phyloP scores from a whole-genome alignment of 1,140 invertebrate species.

The Habropoda laboriosa region DNA sequence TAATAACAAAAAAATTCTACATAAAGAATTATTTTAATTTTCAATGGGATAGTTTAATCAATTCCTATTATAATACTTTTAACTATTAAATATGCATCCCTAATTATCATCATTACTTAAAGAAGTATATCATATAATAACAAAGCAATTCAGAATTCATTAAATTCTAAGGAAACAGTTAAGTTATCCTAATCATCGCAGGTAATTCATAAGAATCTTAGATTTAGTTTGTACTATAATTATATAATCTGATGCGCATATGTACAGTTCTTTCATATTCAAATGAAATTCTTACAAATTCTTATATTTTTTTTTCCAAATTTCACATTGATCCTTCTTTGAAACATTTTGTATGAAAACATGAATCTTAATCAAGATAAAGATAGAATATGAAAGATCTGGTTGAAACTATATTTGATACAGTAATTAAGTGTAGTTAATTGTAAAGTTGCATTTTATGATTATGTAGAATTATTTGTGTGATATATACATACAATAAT shows the following conservation, averaged over 20 bases:
- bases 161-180: constrained; percentile 15
- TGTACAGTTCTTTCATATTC: constrained; percentile 78
- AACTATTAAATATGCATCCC: not conserved
- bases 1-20: not conserved
- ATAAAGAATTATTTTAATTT: constrained; percentile 11
- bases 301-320: constrained; percentile 24
- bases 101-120: not conserved
- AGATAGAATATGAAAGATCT: constrained; percentile 72
- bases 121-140: not conserved
- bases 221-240: constrained; percentile 62
- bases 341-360: constrained; percentile 5
- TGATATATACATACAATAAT: constrained; percentile 70
- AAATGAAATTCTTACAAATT: constrained; percentile 22
- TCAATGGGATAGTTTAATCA: not conserved
- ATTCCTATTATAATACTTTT: constrained; percentile 5
- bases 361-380: constrained; percentile 19
- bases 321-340: not conserved
- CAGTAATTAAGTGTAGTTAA: constrained; percentile 54
- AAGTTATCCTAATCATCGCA: constrained; percentile 43
- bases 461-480: constrained; percentile 66
- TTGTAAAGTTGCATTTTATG: constrained; percentile 52
- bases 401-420: constrained; percentile 59
- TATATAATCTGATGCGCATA: constrained; percentile 18
- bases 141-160: constrained; percentile 33
- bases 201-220: constrained; percentile 47